Base-by-base conservation (phyloP, 1,140 invertebrate species). In the Drosophila repletoides region DNA sequence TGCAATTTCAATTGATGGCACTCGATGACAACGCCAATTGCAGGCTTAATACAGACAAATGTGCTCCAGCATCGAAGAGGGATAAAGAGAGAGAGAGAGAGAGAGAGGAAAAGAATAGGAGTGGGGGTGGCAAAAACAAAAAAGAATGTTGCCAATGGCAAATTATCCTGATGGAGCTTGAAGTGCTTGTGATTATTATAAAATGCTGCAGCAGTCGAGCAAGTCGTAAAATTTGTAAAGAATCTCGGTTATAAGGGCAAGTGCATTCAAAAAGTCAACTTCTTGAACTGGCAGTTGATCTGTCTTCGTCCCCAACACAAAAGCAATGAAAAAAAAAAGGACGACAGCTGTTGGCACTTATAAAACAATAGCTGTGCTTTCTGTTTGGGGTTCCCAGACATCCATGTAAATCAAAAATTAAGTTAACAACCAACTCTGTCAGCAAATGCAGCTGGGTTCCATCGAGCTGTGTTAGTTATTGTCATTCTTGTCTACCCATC, bases 1-100 rank as follows among this genome's bases (percentile, higher is more conserved):
- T 75, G 74, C 80, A 79, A 83, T 83, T 83, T 83, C 74, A 73
- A 86, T 83, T 79, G 79, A 83, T 73, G 79, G 59, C 79, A 84
- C 80, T 64, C 48, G 66, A 69, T 48, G 52, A 86, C 79, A 72
- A 70, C 63, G 61, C 60, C 80, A 84, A 83, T 83, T 83, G 70
- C 74, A 65, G 53, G 61, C 72, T 63, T 68, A 63, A 63, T 53
- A 43, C 65, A 46, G 41, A 67, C 55, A 60, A 55, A 71, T 71
- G 49, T 49, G 65, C 10, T 14, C 3, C 17, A 15, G 29, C n/a
- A n/a, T n/a, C n/a, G n/a, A n/a, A n/a, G n/a, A n/a, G n/a, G n/a
- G n/a, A n/a, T n/a, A n/a, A 52, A 33, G 3, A 26, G n/a, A 3
- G 22, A 33, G 14, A 38, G 6, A 24, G 26, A 1, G 7, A 29